These are phyloP conservation scores for Caerostris extrusa DNA, from an alignment of 1,140 invertebrate species.

Conservation along the genomic window DNA sequence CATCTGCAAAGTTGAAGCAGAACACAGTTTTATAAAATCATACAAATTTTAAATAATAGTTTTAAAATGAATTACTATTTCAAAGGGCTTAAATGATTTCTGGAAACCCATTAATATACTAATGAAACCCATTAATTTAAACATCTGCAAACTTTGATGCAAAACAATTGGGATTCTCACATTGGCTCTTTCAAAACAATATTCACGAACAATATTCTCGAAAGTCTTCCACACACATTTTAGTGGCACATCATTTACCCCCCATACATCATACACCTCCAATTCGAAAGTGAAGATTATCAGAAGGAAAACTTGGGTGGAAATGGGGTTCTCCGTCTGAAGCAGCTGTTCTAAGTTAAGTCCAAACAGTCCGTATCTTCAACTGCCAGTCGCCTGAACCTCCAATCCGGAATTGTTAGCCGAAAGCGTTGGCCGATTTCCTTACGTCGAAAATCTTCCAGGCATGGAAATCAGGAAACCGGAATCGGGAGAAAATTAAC, in stretches of 20 bases:
- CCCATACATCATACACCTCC: not conserved
- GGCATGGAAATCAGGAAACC: constrained; percentile 15
- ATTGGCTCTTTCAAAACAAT: no score
- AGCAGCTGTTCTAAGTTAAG: not conserved
- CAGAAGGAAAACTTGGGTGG: not conserved
- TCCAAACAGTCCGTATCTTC: constrained; percentile 36
- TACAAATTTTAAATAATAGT: no score
- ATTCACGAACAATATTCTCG: no score
- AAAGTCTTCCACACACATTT: no score
- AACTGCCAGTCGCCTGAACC: not conserved
- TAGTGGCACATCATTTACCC: not conserved
- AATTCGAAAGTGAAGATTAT: not conserved
- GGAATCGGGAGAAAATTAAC: constrained; percentile 38
- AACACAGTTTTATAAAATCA: no score
- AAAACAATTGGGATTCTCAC: no score
- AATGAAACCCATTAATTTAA: no score
- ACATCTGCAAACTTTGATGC: no score
- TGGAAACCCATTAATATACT: no score
- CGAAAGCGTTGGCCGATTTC: not conserved
- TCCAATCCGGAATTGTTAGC: not conserved
- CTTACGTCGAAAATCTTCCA: constrained; percentile 33
- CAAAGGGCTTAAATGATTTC: no score
- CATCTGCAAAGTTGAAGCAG: no score
- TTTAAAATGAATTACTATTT: no score
- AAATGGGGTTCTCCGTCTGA: not conserved